A percentile compares a stretch with the other conserved stretches of the same genome.
Evolutionary conservation across 2,113 vertebrate species (phyloP).

Genomic region (Accipiter cooperii): DNA sequence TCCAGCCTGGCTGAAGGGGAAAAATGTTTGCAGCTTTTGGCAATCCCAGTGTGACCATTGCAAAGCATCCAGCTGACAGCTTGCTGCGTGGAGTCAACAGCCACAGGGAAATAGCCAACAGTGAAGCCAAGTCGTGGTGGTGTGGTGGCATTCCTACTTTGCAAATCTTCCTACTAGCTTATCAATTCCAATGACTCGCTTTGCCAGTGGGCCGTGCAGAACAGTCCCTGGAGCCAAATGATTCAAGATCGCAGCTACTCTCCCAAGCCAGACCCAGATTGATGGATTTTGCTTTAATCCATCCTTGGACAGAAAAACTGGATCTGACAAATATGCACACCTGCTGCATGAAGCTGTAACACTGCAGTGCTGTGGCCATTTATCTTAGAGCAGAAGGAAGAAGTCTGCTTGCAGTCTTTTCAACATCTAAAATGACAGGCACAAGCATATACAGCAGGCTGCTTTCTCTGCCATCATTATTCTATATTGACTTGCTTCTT

Average conservation of each 20-base stretch:
- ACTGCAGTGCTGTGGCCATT: not conserved
- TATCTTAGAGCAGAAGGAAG: slow-evolving; percentile 36
- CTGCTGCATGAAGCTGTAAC: slow-evolving; percentile 4
- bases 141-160: slow-evolving; percentile 14
- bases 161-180: not conserved
- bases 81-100: not conserved
- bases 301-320: slow-evolving; percentile 20
- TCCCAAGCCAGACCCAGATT: not conserved
- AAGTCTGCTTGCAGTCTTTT: not conserved
- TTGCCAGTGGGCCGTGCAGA: not conserved
- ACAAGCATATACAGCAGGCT: not conserved
- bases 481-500: not conserved
- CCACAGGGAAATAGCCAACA: not conserved
- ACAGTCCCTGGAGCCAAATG: not conserved
- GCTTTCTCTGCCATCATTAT: slow-evolving; percentile 9
- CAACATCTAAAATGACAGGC: slow-evolving; percentile 27
- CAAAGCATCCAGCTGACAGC: not conserved
- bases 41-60: not conserved
- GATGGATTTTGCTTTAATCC: slow-evolving; percentile 35
- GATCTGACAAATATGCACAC: not conserved
- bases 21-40: not conserved
- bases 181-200: not conserved
- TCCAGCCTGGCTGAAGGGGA: not conserved
- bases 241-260: not conserved
- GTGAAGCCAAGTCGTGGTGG: not conserved